phyloP scores from a whole-genome alignment of 2,797 vertebrate species.

The Enteromius radiatus region DNA sequence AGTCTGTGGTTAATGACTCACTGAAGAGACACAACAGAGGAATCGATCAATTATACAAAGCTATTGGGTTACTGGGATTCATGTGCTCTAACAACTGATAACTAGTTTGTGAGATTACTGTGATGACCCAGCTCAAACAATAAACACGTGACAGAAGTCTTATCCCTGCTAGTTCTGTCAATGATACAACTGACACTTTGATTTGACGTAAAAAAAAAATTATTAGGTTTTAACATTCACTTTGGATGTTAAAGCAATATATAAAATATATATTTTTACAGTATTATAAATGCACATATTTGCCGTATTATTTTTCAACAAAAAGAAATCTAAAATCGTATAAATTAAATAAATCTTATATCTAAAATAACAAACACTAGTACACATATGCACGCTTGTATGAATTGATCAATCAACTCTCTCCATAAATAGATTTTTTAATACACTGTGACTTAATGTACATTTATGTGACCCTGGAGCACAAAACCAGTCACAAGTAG shows the following conservation, averaged over 20 bases:
- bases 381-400: too few species aligned
- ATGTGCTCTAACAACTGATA: background rate
- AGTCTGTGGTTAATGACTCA: conserved; percentile 49
- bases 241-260: background rate
- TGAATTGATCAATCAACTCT: too few species aligned
- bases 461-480: too few species aligned
- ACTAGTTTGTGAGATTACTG: conserved; percentile 18
- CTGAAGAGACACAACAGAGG: conserved; percentile 31
- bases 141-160: conserved; percentile 4
- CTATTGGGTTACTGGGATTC: background rate
- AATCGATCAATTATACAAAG: conserved; percentile 20
- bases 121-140: conserved; percentile 6
- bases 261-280: too few species aligned
- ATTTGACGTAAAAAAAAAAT: background rate
- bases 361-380: too few species aligned
- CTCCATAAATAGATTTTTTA: too few species aligned
- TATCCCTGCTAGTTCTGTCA: background rate
- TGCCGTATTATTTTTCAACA: too few species aligned
- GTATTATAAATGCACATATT: too few species aligned
- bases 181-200: background rate
- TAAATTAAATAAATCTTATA: too few species aligned
- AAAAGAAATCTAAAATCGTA: too few species aligned
- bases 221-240: background rate
- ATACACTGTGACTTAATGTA: too few species aligned
- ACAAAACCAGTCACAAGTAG: too few species aligned